Evolutionary conservation across 2,113 vertebrate species (phyloP).

Genomic region (Xenus cinereus): DNA sequence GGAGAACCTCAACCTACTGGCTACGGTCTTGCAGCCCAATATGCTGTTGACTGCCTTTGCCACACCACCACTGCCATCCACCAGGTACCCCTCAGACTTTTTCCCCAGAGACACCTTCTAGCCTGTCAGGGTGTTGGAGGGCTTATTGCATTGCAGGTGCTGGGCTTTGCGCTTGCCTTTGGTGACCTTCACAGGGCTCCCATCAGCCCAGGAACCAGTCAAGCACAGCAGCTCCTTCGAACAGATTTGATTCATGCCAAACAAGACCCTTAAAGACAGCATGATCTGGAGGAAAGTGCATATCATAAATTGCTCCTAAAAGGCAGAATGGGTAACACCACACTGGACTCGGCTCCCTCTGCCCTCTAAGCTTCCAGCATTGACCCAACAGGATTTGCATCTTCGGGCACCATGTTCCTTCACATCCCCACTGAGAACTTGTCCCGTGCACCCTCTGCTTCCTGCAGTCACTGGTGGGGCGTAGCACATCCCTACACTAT

Average conservation of each 20-base stretch:
- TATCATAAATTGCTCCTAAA: neutral
- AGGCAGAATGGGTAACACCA: neutral
- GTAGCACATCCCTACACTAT: neutral
- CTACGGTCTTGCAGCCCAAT: neutral
- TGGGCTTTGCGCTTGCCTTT: neutral
- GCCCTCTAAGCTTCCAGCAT: neutral
- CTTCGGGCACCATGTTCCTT: neutral
- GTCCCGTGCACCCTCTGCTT: neutral
- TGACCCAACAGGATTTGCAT: neutral
- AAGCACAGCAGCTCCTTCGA: neutral
- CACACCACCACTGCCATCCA: neutral
- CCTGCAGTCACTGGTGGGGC: rapidly evolving
- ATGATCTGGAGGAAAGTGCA: neutral
- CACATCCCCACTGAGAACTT: neutral
- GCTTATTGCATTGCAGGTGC: neutral
- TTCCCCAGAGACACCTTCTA: neutral
- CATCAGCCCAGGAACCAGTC: neutral
- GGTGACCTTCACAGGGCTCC: neutral
- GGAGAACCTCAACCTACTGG: neutral
- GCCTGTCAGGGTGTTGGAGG: neutral
- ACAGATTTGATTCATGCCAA: neutral
- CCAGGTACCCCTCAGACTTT: neutral
- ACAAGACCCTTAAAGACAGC: neutral
- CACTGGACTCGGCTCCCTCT: neutral
- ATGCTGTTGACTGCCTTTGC: neutral